phyloP scores from a whole-genome alignment of 1,140 invertebrate genomes.

The Apis dorsata region DNA sequence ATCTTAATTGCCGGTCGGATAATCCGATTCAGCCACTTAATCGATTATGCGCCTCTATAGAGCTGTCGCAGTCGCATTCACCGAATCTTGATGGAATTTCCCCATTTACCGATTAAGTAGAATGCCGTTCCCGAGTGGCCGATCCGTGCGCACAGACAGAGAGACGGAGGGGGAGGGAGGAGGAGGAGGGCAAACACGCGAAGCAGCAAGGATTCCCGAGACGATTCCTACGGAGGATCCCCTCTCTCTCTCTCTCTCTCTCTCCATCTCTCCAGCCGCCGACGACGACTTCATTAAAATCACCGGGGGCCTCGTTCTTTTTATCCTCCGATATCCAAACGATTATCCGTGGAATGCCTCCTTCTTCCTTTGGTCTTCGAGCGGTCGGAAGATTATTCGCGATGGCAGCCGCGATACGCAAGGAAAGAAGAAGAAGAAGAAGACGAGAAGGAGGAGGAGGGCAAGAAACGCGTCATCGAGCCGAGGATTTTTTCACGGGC shows the following conservation, averaged over 20 bases:
- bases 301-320: neutral
- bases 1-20: slow-evolving; percentile 63
- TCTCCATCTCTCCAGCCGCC: neutral
- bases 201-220: neutral
- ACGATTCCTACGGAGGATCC: neutral
- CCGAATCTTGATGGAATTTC: slow-evolving; percentile 44
- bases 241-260: neutral
- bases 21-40: slow-evolving; percentile 65
- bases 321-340: neutral
- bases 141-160: neutral
- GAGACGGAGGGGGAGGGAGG: too few relatives aligned
- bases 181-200: too few relatives aligned
- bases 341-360: slow-evolving; percentile 22
- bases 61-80: slow-evolving; percentile 46
- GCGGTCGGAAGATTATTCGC: neutral
- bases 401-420: slow-evolving; percentile 34
- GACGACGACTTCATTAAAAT: slow-evolving; percentile 34
- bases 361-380: neutral
- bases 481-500: slow-evolving; percentile 35
- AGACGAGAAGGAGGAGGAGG: neutral
- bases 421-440: too few relatives aligned
- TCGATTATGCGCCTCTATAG: slow-evolving; percentile 52
- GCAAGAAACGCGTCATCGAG: slow-evolving; percentile 49
- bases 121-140: neutral
- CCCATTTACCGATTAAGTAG: slow-evolving; percentile 17